Conservation (phyloP, 2,113 vertebrate genomes). For the Prolemur simus region DNA sequence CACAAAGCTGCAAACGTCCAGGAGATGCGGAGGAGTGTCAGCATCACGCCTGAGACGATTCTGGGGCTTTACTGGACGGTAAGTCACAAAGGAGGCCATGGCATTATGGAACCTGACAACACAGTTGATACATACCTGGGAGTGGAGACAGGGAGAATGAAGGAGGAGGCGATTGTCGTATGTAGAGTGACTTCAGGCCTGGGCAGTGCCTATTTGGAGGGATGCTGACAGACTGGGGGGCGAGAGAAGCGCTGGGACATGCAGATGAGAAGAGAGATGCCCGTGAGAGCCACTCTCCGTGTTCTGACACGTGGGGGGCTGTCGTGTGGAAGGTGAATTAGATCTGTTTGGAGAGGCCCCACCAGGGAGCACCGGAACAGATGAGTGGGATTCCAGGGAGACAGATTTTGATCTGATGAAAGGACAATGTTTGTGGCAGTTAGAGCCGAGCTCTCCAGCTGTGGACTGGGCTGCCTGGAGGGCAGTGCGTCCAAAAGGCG, state of each 20-base stretch:
- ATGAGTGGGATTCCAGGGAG: not conserved
- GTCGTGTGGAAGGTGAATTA: not conserved
- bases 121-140: not conserved
- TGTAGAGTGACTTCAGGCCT: not conserved
- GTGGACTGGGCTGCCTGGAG: not conserved
- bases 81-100: not conserved
- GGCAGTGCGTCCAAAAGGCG: not conserved
- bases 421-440: not conserved
- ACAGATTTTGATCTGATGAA: not conserved
- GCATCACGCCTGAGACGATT: not conserved
- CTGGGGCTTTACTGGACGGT: not conserved
- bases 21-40: not conserved
- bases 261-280: not conserved
- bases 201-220: not conserved
- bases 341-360: not conserved
- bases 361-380: not conserved
- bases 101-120: not conserved
- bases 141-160: not conserved
- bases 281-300: not conserved
- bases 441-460: not conserved
- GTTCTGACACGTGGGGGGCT: accelerated
- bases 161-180: not conserved
- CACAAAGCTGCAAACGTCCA: not conserved
- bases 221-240: not conserved
- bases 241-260: not conserved